phyloP scores from a whole-genome alignment of 2,888 invertebrate species.

The Dicyrtomina minuta region DNA sequence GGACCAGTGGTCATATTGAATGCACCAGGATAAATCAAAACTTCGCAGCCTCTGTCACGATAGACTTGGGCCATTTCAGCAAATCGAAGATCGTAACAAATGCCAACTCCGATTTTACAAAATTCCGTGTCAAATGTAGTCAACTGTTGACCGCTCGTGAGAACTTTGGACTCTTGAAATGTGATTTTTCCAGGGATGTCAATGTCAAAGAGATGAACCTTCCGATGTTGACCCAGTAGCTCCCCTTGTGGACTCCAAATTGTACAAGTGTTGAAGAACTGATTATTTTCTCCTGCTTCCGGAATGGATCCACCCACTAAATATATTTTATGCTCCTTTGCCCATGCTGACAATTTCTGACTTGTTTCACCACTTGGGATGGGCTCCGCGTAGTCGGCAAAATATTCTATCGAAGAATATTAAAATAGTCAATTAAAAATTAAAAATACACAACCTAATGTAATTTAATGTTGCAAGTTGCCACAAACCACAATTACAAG shows the following conservation, averaged over 20 bases:
- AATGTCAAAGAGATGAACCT: conserved; percentile 95
- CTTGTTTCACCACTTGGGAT: conserved; percentile 79
- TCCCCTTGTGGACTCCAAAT: conserved; percentile 78
- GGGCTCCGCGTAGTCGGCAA: conserved; percentile 80
- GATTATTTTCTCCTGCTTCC: conserved; percentile 63
- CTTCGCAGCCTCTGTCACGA: conserved; percentile 66
- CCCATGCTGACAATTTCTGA: conserved; percentile 69
- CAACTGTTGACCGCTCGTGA: conserved; percentile 73
- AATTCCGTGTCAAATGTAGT: conserved; percentile 71
- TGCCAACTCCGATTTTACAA: conserved; percentile 81
- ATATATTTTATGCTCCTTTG: conserved; percentile 73
- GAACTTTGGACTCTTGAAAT: conserved; percentile 85
- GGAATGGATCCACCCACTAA: conserved; percentile 90
- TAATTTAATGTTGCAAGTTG: background rate
- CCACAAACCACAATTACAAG: too few species aligned
- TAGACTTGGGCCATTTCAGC: conserved; percentile 74
- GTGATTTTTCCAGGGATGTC: conserved; percentile 89
- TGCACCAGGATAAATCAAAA: conserved; percentile 89
- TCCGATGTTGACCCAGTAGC: conserved; percentile 77
- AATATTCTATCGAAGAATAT: conserved; percentile 60
- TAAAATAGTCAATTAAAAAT: background rate
- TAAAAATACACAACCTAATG: background rate
- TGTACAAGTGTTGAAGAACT: conserved; percentile 83
- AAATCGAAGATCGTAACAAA: conserved; percentile 93
- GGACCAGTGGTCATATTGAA: conserved; percentile 97